These are phyloP conservation scores for Eupithecia insigniata DNA, from an alignment of 2,888 invertebrate genomes.

Conservation along the genomic window DNA sequence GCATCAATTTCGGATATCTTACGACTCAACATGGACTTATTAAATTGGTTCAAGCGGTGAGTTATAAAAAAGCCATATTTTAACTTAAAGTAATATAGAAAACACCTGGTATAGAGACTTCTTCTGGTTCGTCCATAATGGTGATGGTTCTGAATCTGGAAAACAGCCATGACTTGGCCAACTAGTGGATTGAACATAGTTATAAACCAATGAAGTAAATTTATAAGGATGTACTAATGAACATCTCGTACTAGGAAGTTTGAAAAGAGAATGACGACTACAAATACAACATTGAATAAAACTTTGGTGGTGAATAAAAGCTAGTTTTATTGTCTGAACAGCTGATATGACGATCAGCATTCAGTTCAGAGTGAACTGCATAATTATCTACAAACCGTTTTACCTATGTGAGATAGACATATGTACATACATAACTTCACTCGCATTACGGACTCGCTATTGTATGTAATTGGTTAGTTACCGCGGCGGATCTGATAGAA, in stretches of 20 bases:
- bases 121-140: no score
- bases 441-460: not conserved
- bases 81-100: no score
- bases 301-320: not conserved
- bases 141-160: no score
- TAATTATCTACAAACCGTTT: not conserved
- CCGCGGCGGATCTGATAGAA: not conserved
- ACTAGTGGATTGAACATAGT: no score
- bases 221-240: no score
- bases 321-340: not conserved
- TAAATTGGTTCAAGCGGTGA: constrained; percentile 90
- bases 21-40: constrained; percentile 89
- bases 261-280: not conserved
- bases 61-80: constrained; percentile 52
- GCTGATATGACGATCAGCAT: not conserved
- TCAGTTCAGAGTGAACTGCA: no score
- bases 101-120: no score
- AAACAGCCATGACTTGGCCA: no score
- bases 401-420: no score
- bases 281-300: not conserved
- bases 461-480: not conserved
- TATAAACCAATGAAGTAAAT: no score
- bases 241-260: not conserved
- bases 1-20: constrained; percentile 90
- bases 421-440: no score